phyloP scores from a whole-genome alignment of 2,888 invertebrate genomes.

The Pyrochroa serraticornis region DNA sequence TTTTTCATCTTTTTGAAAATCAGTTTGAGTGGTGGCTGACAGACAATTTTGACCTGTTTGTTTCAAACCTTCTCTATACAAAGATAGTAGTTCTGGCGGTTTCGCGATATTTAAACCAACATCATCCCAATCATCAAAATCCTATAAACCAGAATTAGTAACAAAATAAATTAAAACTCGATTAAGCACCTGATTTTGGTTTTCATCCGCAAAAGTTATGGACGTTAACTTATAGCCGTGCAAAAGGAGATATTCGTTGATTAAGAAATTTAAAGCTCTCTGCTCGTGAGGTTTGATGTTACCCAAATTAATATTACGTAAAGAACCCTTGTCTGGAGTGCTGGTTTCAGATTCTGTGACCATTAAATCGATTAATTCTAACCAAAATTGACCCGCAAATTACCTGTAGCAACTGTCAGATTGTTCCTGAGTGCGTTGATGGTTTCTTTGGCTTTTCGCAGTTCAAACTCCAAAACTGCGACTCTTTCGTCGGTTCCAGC shows the following conservation, averaged over 20 bases:
- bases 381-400: neutral
- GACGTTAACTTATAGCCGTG: slow-evolving; percentile 85
- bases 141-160: slow-evolving; percentile 57
- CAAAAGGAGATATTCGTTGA: slow-evolving; percentile 82
- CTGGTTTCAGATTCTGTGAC: slow-evolving; percentile 61
- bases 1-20: slow-evolving; percentile 36
- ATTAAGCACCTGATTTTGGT: slow-evolving; percentile 75
- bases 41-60: slow-evolving; percentile 58
- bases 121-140: slow-evolving; percentile 92
- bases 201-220: slow-evolving; percentile 90
- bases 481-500: slow-evolving; percentile 80
- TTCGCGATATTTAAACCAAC: slow-evolving; percentile 85
- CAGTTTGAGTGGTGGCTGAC: slow-evolving; percentile 60
- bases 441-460: slow-evolving; percentile 85
- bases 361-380: neutral
- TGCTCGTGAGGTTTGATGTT: slow-evolving; percentile 81
- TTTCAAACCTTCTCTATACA: slow-evolving; percentile 66
- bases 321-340: slow-evolving; percentile 58
- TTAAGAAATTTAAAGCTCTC: slow-evolving; percentile 82
- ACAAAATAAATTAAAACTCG: slow-evolving; percentile 8
- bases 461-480: slow-evolving; percentile 86
- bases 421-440: slow-evolving; percentile 81
- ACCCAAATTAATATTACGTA: slow-evolving; percentile 54
- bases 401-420: slow-evolving; percentile 73
- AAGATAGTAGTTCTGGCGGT: slow-evolving; percentile 74